A percentile compares a stretch with the other conserved stretches of the same genome.
Conservation (phyloP, 2,888 invertebrate species). For the Drosophila falleni region DNA sequence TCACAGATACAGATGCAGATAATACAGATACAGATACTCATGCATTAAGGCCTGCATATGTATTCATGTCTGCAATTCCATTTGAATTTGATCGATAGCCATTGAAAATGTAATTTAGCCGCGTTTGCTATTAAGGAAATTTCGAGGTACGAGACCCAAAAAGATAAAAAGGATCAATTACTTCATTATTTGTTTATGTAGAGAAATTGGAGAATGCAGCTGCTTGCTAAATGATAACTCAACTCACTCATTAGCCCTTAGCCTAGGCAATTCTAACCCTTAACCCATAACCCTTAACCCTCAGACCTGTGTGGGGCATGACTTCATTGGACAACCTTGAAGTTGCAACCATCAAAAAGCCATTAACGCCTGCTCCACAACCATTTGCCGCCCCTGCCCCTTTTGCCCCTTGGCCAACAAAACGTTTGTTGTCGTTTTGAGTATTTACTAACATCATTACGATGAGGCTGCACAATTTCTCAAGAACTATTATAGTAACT, state of each 20-base stretch:
- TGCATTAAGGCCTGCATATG: slow-evolving; percentile 40
- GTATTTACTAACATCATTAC: slow-evolving; percentile 77
- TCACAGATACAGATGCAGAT: too few species aligned
- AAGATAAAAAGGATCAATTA: slow-evolving; percentile 67
- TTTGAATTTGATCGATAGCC: slow-evolving; percentile 69
- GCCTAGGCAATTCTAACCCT: neutral
- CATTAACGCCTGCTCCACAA: slow-evolving; percentile 66
- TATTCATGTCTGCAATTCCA: slow-evolving; percentile 35
- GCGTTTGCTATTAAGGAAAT: slow-evolving; percentile 49
- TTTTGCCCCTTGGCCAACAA: neutral
- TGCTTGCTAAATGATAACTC: slow-evolving; percentile 27
- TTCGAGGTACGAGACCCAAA: slow-evolving; percentile 2
- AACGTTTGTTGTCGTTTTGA: slow-evolving; percentile 20
- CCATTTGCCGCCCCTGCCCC: slow-evolving; percentile 30
- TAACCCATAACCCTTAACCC: slow-evolving; percentile 36
- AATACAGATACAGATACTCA: slow-evolving; percentile 1
- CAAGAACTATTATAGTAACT: slow-evolving; percentile 75
- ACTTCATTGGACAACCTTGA: slow-evolving; percentile 62
- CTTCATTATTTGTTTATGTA: slow-evolving; percentile 22
- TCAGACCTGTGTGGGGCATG: slow-evolving; percentile 1
- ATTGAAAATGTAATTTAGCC: slow-evolving; percentile 63
- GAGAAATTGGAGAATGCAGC: slow-evolving; percentile 44
- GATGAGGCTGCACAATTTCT: slow-evolving; percentile 77
- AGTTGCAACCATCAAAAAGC: slow-evolving; percentile 51
- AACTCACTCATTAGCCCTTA: slow-evolving; percentile 8